phyloP scores from a whole-genome alignment of 1,140 invertebrate species.

The Drosophila sturtevanti region DNA sequence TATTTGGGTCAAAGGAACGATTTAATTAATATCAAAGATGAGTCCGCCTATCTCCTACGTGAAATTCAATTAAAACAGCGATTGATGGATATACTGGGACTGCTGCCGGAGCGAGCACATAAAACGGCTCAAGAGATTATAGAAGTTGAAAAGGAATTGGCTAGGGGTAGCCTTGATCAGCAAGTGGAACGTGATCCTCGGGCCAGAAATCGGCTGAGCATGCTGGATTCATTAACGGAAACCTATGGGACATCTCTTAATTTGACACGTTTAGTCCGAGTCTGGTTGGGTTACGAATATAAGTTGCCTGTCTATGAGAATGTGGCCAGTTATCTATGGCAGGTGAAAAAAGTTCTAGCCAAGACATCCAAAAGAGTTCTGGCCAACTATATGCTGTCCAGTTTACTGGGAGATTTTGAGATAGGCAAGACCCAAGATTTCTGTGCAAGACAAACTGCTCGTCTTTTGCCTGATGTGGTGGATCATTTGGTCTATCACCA shows the following conservation, averaged over 20 bases:
- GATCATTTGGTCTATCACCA: slow-evolving; percentile 58
- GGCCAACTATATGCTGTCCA: slow-evolving; percentile 88
- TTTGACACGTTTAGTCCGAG: slow-evolving; percentile 59
- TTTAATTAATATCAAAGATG: slow-evolving; percentile 21
- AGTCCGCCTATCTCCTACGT: slow-evolving; percentile 11
- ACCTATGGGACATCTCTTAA: slow-evolving; percentile 74
- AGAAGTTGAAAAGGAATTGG: slow-evolving; percentile 38
- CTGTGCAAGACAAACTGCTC: slow-evolving; percentile 46
- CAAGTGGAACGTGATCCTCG: slow-evolving; percentile 37
- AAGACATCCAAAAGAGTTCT: slow-evolving; percentile 83
- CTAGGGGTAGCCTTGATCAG: slow-evolving; percentile 26
- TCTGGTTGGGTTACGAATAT: slow-evolving; percentile 65
- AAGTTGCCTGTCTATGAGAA: slow-evolving; percentile 63
- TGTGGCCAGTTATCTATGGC: slow-evolving; percentile 77
- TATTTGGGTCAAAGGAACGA: slow-evolving; percentile 63
- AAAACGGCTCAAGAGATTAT: slow-evolving; percentile 24
- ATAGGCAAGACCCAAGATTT: slow-evolving; percentile 24
- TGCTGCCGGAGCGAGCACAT: slow-evolving; percentile 24
- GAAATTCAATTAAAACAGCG: slow-evolving; percentile 13
- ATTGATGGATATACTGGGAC: slow-evolving; percentile 44
- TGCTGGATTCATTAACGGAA: slow-evolving; percentile 54
- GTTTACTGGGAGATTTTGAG: slow-evolving; percentile 83
- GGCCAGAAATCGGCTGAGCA: slow-evolving; percentile 47
- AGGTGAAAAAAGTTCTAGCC: slow-evolving; percentile 81
- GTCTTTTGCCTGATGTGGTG: slow-evolving; percentile 58